Evolutionary conservation across 2,113 vertebrate species (phyloP).

Genomic region (Tyrannus savana): DNA sequence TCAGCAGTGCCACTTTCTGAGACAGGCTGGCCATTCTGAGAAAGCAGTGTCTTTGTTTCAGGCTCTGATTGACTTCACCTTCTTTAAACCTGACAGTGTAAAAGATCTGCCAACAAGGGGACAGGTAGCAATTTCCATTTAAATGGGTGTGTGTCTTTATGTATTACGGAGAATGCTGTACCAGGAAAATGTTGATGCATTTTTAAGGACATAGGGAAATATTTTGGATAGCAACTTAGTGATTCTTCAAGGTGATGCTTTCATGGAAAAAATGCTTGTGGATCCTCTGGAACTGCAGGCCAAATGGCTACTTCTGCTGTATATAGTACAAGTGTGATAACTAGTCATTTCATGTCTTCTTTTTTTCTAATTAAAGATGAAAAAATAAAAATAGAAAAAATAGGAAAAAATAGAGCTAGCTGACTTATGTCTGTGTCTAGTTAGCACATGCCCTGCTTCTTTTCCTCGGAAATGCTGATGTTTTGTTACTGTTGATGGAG

Average conservation of each 20-base stretch:
- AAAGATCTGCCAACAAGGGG: slow-evolving; percentile 84
- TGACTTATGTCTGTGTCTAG: not conserved
- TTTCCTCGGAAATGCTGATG: not conserved
- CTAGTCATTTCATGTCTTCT: not conserved
- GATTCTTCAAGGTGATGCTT: not conserved
- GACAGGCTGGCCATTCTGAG: slow-evolving; percentile 91
- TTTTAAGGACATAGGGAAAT: not conserved
- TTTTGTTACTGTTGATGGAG: not conserved
- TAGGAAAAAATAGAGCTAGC: not conserved
- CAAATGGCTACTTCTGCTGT: not conserved
- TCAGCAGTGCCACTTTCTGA: slow-evolving; percentile 93
- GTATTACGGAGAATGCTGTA: not conserved
- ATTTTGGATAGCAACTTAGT: not conserved
- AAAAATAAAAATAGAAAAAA: not conserved
- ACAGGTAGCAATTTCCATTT: slow-evolving; percentile 82
- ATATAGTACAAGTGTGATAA: not conserved
- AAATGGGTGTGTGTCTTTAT: not conserved
- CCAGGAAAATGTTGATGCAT: not conserved
- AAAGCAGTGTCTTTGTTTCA: slow-evolving; percentile 92
- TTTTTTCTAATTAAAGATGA: not conserved
- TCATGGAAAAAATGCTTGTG: not conserved
- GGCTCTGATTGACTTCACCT: slow-evolving; percentile 93
- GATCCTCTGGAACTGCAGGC: not conserved
- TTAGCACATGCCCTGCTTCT: not conserved
- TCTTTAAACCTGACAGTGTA: slow-evolving; percentile 92